phyloP scores from a whole-genome alignment of 2,888 invertebrate species.

The Pristionchus japonicus region DNA sequence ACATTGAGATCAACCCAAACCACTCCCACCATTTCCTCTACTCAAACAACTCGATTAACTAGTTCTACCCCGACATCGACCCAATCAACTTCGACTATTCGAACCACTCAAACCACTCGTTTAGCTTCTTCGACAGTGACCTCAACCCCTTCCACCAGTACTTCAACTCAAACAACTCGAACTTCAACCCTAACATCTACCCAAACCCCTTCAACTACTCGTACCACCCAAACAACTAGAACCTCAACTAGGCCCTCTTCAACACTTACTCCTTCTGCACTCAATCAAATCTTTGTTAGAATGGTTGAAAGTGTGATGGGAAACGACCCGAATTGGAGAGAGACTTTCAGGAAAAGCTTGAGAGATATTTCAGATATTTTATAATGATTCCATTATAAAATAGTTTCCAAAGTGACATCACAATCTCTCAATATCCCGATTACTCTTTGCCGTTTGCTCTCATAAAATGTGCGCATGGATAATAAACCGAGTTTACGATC shows the following conservation, averaged over 20 bases:
- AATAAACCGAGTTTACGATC: too few species aligned
- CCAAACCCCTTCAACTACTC: background rate
- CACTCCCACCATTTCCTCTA: background rate
- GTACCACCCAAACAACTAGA: background rate
- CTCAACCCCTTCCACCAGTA: background rate
- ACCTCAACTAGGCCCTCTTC: background rate
- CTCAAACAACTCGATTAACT: background rate
- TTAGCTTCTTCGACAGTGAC: background rate
- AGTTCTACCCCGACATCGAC: background rate
- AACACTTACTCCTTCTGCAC: background rate
- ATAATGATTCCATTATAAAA: background rate
- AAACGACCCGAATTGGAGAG: conserved; percentile 12
- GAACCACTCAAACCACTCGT: background rate
- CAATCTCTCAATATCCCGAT: background rate
- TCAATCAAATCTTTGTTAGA: background rate
- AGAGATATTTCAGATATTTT: background rate
- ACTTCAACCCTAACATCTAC: background rate
- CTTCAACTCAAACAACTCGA: background rate
- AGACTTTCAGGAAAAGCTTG: background rate
- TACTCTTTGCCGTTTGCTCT: too few species aligned
- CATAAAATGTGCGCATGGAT: too few species aligned
- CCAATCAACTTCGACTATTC: background rate
- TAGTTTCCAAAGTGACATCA: background rate
- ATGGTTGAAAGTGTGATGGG: background rate
- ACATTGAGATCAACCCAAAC: background rate